phyloP scores from a whole-genome alignment of 2,888 invertebrate species.

The Drosophila longiperda region DNA sequence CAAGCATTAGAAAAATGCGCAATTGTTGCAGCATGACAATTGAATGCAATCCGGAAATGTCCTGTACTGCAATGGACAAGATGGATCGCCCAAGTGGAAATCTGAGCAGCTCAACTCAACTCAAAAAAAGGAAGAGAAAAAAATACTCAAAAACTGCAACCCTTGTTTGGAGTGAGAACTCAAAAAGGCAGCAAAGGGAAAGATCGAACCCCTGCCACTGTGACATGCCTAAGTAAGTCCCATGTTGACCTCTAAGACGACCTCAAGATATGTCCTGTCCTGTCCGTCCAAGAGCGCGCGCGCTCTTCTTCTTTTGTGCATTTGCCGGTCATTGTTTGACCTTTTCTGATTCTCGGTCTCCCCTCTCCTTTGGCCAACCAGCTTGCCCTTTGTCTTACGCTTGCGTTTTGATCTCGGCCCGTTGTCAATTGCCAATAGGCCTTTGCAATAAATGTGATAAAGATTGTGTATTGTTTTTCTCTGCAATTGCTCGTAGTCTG shows the following conservation, averaged over 20 bases:
- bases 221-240: constrained; percentile 48
- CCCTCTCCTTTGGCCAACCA: constrained; percentile 54
- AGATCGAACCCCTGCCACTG: constrained; percentile 14
- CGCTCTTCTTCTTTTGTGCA: constrained; percentile 60
- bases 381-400: constrained; percentile 53
- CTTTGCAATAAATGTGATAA: constrained; percentile 77
- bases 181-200: constrained; percentile 13
- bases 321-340: constrained; percentile 66
- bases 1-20: constrained; percentile 62
- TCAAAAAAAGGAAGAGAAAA: constrained; percentile 3
- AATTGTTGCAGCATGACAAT: constrained; percentile 73
- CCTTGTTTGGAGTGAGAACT: constrained; percentile 35
- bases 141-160: constrained; percentile 21
- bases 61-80: constrained; percentile 69
- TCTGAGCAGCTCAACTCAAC: constrained; percentile 26
- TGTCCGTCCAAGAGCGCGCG: constrained; percentile 90
- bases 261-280: constrained; percentile 85
- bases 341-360: constrained; percentile 54
- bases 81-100: constrained; percentile 64
- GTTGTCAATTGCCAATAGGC: constrained; percentile 67
- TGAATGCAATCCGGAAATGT: constrained; percentile 81
- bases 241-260: constrained; percentile 78
- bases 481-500: constrained; percentile 58
- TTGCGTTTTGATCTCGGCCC: constrained; percentile 38
- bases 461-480: constrained; percentile 63